Conservation (phyloP, 2,888 invertebrate genomes). For the Lingula anatina region DNA sequence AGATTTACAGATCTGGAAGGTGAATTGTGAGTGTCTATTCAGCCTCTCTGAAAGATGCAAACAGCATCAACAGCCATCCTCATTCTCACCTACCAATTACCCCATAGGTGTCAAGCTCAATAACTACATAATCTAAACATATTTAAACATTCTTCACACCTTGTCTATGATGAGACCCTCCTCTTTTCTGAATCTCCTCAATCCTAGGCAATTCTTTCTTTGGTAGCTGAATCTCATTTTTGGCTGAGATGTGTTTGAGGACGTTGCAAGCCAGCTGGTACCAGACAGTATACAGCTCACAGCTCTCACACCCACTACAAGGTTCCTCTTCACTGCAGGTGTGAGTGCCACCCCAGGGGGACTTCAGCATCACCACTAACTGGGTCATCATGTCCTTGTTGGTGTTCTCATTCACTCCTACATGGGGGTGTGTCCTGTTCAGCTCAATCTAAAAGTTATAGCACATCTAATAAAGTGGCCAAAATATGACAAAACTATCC, state of each 20-base stretch:
- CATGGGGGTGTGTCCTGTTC: slow-evolving; percentile 76
- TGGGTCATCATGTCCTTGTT: slow-evolving; percentile 68
- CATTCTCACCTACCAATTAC: no score
- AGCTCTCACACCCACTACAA: slow-evolving; percentile 1
- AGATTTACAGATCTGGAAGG: no score
- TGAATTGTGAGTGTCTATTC: no score
- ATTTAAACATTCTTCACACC: no score
- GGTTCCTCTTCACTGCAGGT: slow-evolving; percentile 54
- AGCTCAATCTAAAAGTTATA: slow-evolving; percentile 76
- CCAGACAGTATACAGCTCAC: slow-evolving; percentile 60
- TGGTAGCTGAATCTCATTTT: slow-evolving; percentile 42
- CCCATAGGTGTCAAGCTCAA: no score
- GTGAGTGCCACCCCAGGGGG: slow-evolving; percentile 66
- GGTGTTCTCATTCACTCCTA: slow-evolving; percentile 68
- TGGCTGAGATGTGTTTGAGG: slow-evolving; percentile 40
- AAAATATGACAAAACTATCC: no score
- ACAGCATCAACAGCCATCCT: no score
- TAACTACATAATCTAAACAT: no score
- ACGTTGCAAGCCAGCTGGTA: slow-evolving; percentile 66
- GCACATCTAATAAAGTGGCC: no score
- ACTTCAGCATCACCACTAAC: slow-evolving; percentile 70
- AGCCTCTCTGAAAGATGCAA: no score
- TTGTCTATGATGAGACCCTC: no score
- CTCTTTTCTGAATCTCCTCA: slow-evolving; percentile 39
- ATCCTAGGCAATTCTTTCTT: slow-evolving; percentile 46